Base-by-base conservation (phyloP, 2,797 vertebrate genomes). In the Brotula barbata region DNA sequence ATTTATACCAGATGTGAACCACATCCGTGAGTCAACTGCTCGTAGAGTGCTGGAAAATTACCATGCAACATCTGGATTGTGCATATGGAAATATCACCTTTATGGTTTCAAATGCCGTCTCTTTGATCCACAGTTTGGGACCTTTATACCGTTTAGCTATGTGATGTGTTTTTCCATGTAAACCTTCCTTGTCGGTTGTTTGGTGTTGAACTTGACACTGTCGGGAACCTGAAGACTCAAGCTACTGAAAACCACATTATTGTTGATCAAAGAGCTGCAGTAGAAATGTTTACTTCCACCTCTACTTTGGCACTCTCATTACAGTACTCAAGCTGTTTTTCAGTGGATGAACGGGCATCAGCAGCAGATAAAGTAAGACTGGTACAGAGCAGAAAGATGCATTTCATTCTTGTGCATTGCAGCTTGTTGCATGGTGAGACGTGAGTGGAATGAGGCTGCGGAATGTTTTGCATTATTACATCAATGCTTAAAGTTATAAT, bases 281-380 rank as follows among this genome's bases (percentile, higher is more conserved):
- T 78, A 80, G 45, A 88, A 87, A 89, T 55, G 21, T 58, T 62
- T 75, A 69, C 55, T 76, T 78, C 68, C 75, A 75, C 62, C 64
- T 81, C 68, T 81, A 84, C 82, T 90, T 91, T 92, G 91, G 90
- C 91, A 90, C 90, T 87, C 73, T 48, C 81, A 85, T 84, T 81
- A 87, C 81, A 76, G 86, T 72, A 76, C 52, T 84, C 77, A 53
- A 76, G 72, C 54, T 51, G 60, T 49, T 62, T 55, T 68, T 75
- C 47, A 63, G 71, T 82, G 83, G 75, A 78, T 72, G 78, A 82
- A 83, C 42, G 33, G 68, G 34, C 77, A 81, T 85, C 71, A 87
- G 75, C 82, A 88, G 63, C 73, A 82, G 78, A 75, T 73, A 59
- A 82, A 40, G 49, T 21, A 45, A 42, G 76, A 72, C 65, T 15